Evolutionary conservation across 2,797 vertebrate species (phyloP).

Genomic region (Rallus crepitans): DNA sequence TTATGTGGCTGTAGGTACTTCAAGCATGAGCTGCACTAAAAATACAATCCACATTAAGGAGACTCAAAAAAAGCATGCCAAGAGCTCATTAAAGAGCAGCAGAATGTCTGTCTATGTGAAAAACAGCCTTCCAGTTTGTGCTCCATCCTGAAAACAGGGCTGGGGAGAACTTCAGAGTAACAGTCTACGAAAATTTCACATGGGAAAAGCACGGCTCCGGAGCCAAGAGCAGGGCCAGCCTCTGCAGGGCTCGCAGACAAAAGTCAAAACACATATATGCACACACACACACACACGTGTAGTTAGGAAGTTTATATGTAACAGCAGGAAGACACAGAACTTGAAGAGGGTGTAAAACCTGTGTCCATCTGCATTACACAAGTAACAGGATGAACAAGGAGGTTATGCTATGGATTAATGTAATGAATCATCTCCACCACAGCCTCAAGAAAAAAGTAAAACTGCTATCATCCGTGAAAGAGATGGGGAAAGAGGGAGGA

Average conservation of each 20-base stretch:
- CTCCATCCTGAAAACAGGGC: neutral
- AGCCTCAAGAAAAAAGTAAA: neutral
- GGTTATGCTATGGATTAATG: accelerated
- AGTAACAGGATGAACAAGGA: neutral
- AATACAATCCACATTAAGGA: neutral
- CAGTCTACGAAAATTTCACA: accelerated
- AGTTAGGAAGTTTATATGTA: neutral
- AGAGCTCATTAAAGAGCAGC: constrained; percentile 13
- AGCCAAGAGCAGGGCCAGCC: neutral
- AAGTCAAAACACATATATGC: neutral
- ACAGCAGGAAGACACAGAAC: neutral
- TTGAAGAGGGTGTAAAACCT: neutral
- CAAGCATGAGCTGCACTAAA: neutral
- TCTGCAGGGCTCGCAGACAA: neutral
- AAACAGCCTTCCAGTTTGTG: neutral
- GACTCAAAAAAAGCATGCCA: neutral
- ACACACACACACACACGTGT: accelerated
- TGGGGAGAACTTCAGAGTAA: neutral
- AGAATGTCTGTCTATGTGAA: neutral
- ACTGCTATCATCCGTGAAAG: neutral
- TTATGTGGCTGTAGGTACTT: neutral
- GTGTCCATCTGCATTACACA: neutral
- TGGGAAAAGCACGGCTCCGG: accelerated
- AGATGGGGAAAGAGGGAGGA: neutral
- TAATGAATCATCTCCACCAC: accelerated